Evolutionary conservation across 2,797 vertebrate genomes (phyloP).

Genomic region (Nannoperca australis): DNA sequence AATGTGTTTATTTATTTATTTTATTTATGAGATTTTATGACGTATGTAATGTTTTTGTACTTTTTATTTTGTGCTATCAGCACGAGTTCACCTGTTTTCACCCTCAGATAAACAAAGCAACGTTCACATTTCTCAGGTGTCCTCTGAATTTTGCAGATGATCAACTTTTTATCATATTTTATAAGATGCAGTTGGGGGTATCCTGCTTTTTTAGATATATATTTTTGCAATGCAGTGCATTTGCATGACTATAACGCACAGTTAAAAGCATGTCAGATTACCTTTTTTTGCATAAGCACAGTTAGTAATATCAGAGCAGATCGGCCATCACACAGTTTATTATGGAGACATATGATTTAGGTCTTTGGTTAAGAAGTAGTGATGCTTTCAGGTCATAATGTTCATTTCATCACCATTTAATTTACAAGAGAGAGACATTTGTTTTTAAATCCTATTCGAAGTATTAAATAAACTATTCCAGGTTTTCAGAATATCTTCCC

Average conservation of each 20-base stretch:
- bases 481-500: constrained; percentile 66
- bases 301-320: constrained; percentile 23
- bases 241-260: constrained; percentile 75
- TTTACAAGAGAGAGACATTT: constrained; percentile 43
- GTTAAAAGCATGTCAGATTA: constrained; percentile 60
- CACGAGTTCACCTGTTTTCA: constrained; percentile 56
- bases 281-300: constrained; percentile 25
- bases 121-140: constrained; percentile 84
- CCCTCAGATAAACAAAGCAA: constrained; percentile 55
- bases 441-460: constrained; percentile 40
- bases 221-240: constrained; percentile 80
- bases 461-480: constrained; percentile 43
- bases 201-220: constrained; percentile 73
- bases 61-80: constrained; percentile 56
- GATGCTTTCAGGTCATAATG: constrained; percentile 20
- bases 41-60: constrained; percentile 56
- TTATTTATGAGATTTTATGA: constrained; percentile 60
- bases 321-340: constrained; percentile 3
- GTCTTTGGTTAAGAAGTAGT: constrained; percentile 14
- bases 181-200: constrained; percentile 68
- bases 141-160: constrained; percentile 78
- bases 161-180: constrained; percentile 77
- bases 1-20: constrained; percentile 24
- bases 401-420: constrained; percentile 37
- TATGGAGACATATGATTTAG: constrained; percentile 4